phyloP scores from a whole-genome alignment of 2,797 vertebrate genomes.

The Xenentodon cancila region DNA sequence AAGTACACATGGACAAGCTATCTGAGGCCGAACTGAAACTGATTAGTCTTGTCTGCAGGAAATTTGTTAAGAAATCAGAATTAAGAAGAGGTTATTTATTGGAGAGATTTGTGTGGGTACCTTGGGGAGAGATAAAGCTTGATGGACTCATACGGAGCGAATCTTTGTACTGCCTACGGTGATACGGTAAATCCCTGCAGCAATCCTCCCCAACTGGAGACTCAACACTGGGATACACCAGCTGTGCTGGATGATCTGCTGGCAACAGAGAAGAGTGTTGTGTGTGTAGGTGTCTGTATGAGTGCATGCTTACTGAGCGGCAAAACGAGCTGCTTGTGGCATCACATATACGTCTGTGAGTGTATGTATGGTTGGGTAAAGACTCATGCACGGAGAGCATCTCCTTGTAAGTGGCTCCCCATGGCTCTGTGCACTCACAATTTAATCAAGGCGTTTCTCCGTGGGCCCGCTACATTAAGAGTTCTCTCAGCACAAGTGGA shows the following conservation, averaged over 20 bases:
- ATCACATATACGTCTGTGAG: slow-evolving; percentile 52
- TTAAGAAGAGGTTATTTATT: slow-evolving; percentile 80
- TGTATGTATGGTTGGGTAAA: slow-evolving; percentile 59
- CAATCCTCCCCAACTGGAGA: slow-evolving; percentile 58
- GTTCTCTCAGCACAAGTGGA: slow-evolving; percentile 83
- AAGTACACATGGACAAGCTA: slow-evolving; percentile 50
- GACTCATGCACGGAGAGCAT: slow-evolving; percentile 77
- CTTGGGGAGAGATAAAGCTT: slow-evolving; percentile 76
- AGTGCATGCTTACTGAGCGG: slow-evolving; percentile 13
- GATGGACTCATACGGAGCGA: slow-evolving; percentile 71
- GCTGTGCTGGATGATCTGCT: slow-evolving; percentile 64
- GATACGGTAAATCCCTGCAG: slow-evolving; percentile 68
- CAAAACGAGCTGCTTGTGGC: slow-evolving; percentile 41
- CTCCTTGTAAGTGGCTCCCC: slow-evolving; percentile 83
- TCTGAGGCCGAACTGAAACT: slow-evolving; percentile 68
- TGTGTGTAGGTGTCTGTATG: slow-evolving; percentile 6
- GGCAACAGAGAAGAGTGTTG: slow-evolving; percentile 32
- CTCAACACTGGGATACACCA: slow-evolving; percentile 67
- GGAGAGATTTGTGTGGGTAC: slow-evolving; percentile 73
- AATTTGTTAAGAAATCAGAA: slow-evolving; percentile 78
- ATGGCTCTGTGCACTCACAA: slow-evolving; percentile 78
- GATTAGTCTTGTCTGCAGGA: slow-evolving; percentile 78
- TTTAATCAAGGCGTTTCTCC: slow-evolving; percentile 81
- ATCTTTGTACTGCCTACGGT: slow-evolving; percentile 63
- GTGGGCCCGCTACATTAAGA: slow-evolving; percentile 85